phyloP scores from a whole-genome alignment of 2,113 vertebrate genomes.

The Henicopernis longicauda region DNA sequence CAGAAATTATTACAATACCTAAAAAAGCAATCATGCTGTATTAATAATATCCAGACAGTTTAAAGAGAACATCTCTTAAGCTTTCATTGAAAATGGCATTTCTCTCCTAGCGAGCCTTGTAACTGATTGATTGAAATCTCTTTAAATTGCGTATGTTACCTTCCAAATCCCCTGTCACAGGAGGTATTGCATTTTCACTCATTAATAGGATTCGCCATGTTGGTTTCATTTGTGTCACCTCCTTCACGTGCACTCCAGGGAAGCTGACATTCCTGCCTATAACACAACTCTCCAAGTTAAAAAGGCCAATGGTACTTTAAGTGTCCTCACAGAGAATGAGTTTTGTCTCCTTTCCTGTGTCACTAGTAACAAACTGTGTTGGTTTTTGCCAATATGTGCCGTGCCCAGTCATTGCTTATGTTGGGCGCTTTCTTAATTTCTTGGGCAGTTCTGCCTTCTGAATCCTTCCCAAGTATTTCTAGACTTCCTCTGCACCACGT shows the following conservation, averaged over 20 bases:
- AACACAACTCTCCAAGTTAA: not conserved
- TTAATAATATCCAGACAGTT: not conserved
- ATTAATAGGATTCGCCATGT: not conserved
- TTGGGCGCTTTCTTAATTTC: not conserved
- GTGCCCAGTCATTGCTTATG: not conserved
- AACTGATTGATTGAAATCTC: not conserved
- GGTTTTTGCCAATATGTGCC: not conserved
- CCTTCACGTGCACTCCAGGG: not conserved
- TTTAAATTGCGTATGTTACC: not conserved
- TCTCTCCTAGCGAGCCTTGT: not conserved
- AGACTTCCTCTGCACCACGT: not conserved
- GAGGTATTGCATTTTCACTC: not conserved
- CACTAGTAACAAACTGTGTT: not conserved
- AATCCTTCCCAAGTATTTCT: not conserved
- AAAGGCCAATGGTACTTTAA: not conserved
- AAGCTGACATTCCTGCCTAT: not conserved
- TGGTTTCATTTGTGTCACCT: not conserved
- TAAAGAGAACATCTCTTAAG: not conserved
- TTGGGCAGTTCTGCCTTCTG: not conserved
- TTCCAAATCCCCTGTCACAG: not conserved
- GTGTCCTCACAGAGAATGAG: not conserved
- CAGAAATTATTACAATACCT: not conserved
- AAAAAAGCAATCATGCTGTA: not conserved
- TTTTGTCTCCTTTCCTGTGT: not conserved
- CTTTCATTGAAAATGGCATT: not conserved